phyloP scores from a whole-genome alignment of 1,140 invertebrate genomes.

The Diabrotica virgifera region DNA sequence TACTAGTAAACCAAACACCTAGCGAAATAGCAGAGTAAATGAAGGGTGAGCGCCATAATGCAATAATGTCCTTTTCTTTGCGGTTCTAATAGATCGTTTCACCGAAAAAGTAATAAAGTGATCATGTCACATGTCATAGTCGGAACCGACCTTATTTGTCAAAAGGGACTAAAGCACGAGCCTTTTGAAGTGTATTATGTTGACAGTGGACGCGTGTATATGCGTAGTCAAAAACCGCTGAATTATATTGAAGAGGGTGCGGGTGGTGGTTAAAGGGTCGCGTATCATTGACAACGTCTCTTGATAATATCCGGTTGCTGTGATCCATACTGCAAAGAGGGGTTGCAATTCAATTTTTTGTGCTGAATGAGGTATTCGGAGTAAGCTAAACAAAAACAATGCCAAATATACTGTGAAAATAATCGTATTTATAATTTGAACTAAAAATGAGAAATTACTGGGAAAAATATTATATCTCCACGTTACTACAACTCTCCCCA shows the following conservation, averaged over 20 bases:
- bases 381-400: too few relatives aligned
- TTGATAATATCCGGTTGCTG: not conserved
- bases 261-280: not conserved
- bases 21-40: not conserved
- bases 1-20: not conserved
- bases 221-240: conserved; percentile 16
- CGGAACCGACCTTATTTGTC: conserved; percentile 12
- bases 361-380: too few relatives aligned
- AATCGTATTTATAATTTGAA: too few relatives aligned
- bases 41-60: not conserved
- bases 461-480: too few relatives aligned
- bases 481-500: too few relatives aligned
- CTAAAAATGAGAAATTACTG: too few relatives aligned
- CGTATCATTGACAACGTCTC: not conserved
- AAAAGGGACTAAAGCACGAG: conserved; percentile 4
- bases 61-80: not conserved
- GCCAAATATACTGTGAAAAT: too few relatives aligned
- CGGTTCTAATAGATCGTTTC: not conserved
- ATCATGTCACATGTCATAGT: conserved; percentile 17
- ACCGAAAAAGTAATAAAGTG: conserved; percentile 18
- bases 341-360: too few relatives aligned
- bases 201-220: conserved; percentile 12
- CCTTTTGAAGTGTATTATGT: conserved; percentile 17
- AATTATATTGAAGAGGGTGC: conserved; percentile 4
- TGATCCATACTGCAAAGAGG: not conserved